Evolutionary conservation across 2,888 invertebrate species (phyloP).

Genomic region (Pristionchus fissidentatus): DNA sequence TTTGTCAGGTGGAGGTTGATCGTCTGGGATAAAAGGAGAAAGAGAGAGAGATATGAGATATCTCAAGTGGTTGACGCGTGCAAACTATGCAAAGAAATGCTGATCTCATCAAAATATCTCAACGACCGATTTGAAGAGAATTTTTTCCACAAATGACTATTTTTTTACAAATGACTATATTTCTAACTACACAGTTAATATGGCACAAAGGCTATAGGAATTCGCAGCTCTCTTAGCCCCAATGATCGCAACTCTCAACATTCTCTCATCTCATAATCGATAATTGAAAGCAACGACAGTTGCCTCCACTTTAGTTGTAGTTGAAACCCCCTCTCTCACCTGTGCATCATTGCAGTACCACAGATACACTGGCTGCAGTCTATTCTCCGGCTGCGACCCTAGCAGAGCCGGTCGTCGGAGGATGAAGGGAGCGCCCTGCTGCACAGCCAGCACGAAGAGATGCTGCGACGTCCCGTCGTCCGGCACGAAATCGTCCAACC

Average conservation of each 20-base stretch:
- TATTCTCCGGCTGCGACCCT: not conserved
- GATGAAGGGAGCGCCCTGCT: slow-evolving; percentile 12
- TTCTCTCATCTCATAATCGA: too few species aligned
- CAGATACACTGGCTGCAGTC: slow-evolving; percentile 26
- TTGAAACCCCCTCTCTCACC: slow-evolving; percentile 18
- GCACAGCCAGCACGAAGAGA: not conserved
- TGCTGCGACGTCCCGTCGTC: not conserved
- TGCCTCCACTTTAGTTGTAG: too few species aligned
- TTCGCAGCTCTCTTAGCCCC: too few species aligned
- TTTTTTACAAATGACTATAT: too few species aligned
- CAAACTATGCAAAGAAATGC: not conserved
- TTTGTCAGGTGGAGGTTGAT: not conserved
- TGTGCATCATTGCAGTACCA: slow-evolving; percentile 48
- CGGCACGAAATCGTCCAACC: slow-evolving; percentile 19
- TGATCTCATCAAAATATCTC: too few species aligned
- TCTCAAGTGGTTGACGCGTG: slow-evolving; percentile 6
- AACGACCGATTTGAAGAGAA: too few species aligned
- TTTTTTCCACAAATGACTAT: too few species aligned
- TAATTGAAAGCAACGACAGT: too few species aligned
- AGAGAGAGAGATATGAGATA: not conserved
- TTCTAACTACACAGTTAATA: too few species aligned
- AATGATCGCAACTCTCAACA: too few species aligned
- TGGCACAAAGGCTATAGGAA: too few species aligned
- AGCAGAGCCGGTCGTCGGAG: slow-evolving; percentile 36
- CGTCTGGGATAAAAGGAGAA: slow-evolving; percentile 32